Conservation (phyloP, 2,797 vertebrate genomes). For the Onychomys leucogaster region DNA sequence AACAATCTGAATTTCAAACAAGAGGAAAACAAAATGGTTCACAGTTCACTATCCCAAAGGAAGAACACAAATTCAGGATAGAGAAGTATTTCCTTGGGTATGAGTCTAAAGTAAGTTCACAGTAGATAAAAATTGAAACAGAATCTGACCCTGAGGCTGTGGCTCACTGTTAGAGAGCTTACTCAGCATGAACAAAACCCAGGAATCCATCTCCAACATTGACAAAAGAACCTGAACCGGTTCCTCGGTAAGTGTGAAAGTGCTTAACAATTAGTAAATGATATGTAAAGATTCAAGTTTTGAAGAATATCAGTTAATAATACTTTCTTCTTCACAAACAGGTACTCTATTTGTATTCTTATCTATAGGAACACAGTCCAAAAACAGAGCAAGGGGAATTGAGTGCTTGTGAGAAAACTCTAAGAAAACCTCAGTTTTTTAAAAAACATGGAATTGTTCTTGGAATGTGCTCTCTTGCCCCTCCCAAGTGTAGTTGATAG, state of each 20-base stretch:
- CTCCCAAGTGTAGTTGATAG: not conserved
- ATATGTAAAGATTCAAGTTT: slow-evolving; percentile 84
- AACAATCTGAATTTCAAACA: slow-evolving; percentile 3
- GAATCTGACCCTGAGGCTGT: not conserved
- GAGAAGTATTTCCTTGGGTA: not conserved
- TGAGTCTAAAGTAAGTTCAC: not conserved
- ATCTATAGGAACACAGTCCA: not conserved
- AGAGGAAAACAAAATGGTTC: slow-evolving; percentile 39
- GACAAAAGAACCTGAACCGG: not conserved
- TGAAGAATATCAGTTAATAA: slow-evolving; percentile 84
- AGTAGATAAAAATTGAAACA: not conserved
- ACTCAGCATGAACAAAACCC: not conserved
- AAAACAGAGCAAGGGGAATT: not conserved
- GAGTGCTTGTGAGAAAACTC: not conserved
- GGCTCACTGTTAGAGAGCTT: not conserved
- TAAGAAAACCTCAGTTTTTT: not conserved
- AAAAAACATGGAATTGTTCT: not conserved
- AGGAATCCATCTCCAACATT: not conserved
- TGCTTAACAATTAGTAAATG: not conserved
- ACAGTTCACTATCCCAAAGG: slow-evolving; percentile 7
- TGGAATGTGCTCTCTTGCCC: not conserved
- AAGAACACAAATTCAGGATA: not conserved
- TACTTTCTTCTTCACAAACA: not conserved
- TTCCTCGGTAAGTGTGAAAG: not conserved
- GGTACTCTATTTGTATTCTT: slow-evolving; percentile 59